Conservation (phyloP, 2,888 invertebrate species). For the Galeopsomyia nigrocyanea region DNA sequence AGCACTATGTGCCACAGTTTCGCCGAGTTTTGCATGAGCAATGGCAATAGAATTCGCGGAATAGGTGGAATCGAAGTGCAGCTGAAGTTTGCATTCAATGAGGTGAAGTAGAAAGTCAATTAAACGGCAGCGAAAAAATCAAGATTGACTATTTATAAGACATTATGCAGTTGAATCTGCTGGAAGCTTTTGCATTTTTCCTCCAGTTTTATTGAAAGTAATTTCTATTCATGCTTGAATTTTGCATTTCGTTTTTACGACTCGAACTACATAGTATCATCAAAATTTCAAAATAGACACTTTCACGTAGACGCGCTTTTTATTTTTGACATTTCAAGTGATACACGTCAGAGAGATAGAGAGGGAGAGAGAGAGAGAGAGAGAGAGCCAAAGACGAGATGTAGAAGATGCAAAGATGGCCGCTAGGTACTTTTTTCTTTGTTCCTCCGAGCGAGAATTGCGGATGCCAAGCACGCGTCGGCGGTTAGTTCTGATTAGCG, state of each 20-base stretch:
- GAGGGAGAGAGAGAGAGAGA: slow-evolving; percentile 18
- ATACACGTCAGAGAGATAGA: slow-evolving; percentile 35
- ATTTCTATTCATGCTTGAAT: slow-evolving; percentile 13
- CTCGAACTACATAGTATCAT: no score
- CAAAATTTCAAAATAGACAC: no score
- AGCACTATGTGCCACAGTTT: neutral
- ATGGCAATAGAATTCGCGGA: slow-evolving; percentile 35
- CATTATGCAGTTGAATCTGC: no score
- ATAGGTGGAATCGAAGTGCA: slow-evolving; percentile 20
- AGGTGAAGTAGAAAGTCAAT: neutral
- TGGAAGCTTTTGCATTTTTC: no score
- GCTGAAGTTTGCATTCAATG: neutral
- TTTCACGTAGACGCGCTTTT: no score
- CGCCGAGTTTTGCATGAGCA: neutral
- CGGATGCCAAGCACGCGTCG: slow-evolving; percentile 65
- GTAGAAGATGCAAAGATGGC: slow-evolving; percentile 61
- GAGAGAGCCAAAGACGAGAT: slow-evolving; percentile 14
- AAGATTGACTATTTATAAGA: no score
- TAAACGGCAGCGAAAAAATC: neutral
- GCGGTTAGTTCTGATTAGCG: slow-evolving; percentile 70
- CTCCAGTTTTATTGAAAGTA: no score
- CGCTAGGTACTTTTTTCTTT: slow-evolving; percentile 51
- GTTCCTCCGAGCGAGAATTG: slow-evolving; percentile 37
- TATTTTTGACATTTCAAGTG: no score
- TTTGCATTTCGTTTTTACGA: slow-evolving; percentile 4